Base-by-base conservation (phyloP, 2,113 vertebrate genomes). In the Megaceryle maxima region DNA sequence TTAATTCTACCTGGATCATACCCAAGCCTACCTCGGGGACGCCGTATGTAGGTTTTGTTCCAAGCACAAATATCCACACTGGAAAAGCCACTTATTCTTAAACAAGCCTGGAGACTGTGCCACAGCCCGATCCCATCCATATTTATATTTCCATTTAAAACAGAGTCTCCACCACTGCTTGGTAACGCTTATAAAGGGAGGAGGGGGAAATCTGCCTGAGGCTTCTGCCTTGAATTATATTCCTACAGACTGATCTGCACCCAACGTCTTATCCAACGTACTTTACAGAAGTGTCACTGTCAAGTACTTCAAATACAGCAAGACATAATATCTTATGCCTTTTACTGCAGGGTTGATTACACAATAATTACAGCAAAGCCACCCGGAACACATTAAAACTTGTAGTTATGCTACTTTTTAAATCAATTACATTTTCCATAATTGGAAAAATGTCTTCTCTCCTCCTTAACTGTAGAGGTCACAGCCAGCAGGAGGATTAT, bases 1-100 rank as follows among this genome's bases (percentile, higher is more conserved):
- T 63, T 94, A 94, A 94, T 92, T 77, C 80, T 57, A 66, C 7
- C 70, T 83, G 79, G 85, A 96, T 86, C 33, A 25, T 70, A 51
- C 55, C 53, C 76, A 75, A 44, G 80, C 55, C 68, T 86, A 70
- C 75, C 68, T 81, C 41, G 59, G 64, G 46, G 72, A 60, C 48
- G 46, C 43, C 18, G 22, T 41, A 94, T 8, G 9, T 63, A 63
- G 26, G 35, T 50, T 53, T 43, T 63, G 83, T 20, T 83, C 69
- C 59, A 77, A 96, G 81, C 72, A 83, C 37, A 95, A 89, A 48
- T 44, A 91, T 56, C 79, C 67, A 33, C 50, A 63, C 59, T 83
- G 64, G 35, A 85, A 93, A 75, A 83, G 17, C 80, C 59, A 18
- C 25, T 85, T 81, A 67, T 39, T 66, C 46, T 72, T 88, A 50